These are phyloP conservation scores for Zoanthus sociatus DNA, from an alignment of 92 coral and sea anemone species.

Conservation along the genomic window DNA sequence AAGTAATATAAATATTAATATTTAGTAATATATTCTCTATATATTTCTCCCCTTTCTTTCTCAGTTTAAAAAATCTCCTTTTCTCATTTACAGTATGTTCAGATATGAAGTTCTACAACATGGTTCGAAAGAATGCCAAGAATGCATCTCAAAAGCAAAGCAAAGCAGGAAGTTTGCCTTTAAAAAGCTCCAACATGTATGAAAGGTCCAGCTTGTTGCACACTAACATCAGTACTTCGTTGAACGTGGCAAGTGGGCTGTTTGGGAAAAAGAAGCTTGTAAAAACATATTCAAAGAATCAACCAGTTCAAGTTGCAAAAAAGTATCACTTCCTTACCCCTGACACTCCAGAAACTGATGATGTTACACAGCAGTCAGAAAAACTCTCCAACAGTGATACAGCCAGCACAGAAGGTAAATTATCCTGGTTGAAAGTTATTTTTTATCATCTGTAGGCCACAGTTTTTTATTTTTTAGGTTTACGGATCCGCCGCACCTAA, in stretches of 20 bases:
- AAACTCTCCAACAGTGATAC: not conserved
- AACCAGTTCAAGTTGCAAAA: constrained; percentile 28
- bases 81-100: not conserved
- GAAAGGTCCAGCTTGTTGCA: constrained; percentile 3
- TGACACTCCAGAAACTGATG: constrained; percentile 44
- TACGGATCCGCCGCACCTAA: no score
- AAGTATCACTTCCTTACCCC: constrained; percentile 45
- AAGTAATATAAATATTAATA: no score
- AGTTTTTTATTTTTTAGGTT: no score
- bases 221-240: not conserved
- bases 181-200: not conserved
- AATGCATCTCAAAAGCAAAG: not conserved
- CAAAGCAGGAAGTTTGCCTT: not conserved
- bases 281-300: constrained; percentile 1
- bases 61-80: not conserved
- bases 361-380: not conserved
- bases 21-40: no score
- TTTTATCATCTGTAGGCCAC: no score
- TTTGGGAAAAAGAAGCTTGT: constrained; percentile 12
- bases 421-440: not conserved
- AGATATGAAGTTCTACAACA: not conserved
- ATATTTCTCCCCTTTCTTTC: no score
- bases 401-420: constrained; percentile 7
- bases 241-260: not conserved
- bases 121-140: not conserved